Conservation (phyloP, 1,140 invertebrate species). For the Diorhabda sublineata region DNA sequence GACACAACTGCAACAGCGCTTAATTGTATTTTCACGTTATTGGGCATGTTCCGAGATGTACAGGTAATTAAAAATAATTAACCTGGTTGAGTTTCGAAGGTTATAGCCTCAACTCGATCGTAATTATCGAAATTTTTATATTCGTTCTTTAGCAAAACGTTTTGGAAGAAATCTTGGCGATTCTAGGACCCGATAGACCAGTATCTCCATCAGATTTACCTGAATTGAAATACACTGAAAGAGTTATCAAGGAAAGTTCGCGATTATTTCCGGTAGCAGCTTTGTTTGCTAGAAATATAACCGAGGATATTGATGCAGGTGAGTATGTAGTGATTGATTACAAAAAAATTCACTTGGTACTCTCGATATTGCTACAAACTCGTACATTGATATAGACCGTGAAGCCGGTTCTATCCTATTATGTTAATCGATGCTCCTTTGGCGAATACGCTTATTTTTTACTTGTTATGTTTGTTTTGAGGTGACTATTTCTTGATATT, state of each 20-base stretch:
- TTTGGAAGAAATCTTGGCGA: conserved; percentile 29
- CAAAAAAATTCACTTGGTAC: too few species aligned
- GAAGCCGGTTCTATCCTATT: too few species aligned
- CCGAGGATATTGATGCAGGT: conserved; percentile 41
- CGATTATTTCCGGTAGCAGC: conserved; percentile 63
- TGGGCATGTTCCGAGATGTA: conserved; percentile 21
- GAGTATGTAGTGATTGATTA: background rate
- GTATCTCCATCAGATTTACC: conserved; percentile 52
- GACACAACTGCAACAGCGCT: conserved; percentile 17
- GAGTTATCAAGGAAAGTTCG: conserved; percentile 67
- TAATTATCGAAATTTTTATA: background rate
- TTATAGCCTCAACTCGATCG: too few species aligned
- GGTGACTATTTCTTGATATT: too few species aligned
- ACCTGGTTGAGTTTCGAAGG: background rate
- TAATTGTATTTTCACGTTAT: conserved; percentile 14
- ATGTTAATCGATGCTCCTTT: too few species aligned
- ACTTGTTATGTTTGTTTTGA: too few species aligned
- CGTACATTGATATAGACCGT: too few species aligned
- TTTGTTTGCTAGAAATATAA: conserved; percentile 48
- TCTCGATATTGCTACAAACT: too few species aligned
- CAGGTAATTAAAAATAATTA: conserved; percentile 15
- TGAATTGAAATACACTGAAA: conserved; percentile 65
- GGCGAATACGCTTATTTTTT: too few species aligned
- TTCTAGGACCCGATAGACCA: conserved; percentile 31
- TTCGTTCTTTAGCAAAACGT: conserved; percentile 21